These are phyloP conservation scores for Tachystola acroxantha DNA, from an alignment of 2,888 invertebrate genomes.

Conservation along the genomic window DNA sequence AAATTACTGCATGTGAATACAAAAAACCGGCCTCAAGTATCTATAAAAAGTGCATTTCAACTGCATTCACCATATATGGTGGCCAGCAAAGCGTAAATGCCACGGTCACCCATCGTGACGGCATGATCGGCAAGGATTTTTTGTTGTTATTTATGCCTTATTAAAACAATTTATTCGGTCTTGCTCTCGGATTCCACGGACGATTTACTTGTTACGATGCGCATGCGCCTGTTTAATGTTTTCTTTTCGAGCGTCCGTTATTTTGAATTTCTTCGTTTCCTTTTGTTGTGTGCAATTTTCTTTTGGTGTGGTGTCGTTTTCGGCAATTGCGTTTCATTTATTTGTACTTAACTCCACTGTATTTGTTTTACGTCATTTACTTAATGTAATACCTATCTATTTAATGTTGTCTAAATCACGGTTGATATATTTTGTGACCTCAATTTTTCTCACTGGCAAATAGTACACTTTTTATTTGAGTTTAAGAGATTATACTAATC, in stretches of 20 bases:
- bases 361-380: too few relatives aligned
- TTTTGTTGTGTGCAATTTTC: conserved; percentile 2
- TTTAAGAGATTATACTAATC: too few relatives aligned
- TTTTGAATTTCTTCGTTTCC: conserved; percentile 44
- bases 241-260: conserved; percentile 53
- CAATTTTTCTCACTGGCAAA: too few relatives aligned
- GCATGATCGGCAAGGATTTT: conserved; percentile 55
- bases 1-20: neutral
- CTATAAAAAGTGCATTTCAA: conserved; percentile 58
- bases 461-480: too few relatives aligned
- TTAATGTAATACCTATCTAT: too few relatives aligned
- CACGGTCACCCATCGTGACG: conserved; percentile 72
- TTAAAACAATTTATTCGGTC: conserved; percentile 70
- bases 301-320: conserved; percentile 4
- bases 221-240: conserved; percentile 41
- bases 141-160: conserved; percentile 62
- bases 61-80: conserved; percentile 49
- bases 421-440: too few relatives aligned
- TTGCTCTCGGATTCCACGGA: conserved; percentile 58
- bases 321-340: neutral
- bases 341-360: too few relatives aligned
- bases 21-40: conserved; percentile 6
- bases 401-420: too few relatives aligned
- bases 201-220: conserved; percentile 57
- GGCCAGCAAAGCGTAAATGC: conserved; percentile 71